Evolutionary conservation across 2,113 vertebrate species (phyloP), one percentile per base, ranked within the genome.

Genomic region (Oenanthe melanoleuca): DNA sequence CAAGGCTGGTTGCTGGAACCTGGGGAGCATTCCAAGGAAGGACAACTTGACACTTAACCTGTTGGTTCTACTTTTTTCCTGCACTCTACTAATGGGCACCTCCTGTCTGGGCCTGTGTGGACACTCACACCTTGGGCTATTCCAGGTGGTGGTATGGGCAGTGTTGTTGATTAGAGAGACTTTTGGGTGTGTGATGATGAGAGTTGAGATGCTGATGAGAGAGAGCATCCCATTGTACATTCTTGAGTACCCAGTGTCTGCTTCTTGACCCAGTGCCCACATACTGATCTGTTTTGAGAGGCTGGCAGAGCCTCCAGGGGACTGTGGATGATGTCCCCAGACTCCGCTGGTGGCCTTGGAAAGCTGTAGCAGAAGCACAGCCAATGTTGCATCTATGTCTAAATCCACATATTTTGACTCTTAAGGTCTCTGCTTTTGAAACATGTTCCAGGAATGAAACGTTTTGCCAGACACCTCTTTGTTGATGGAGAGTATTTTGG

Each of bases 341-440:
- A 45, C 52, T 37, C 0, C 0, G 28, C 65, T 83, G 52, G 14
- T 3, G 14, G 34, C 88, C 90, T 96, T 95, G 93, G 75, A 86
- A 78, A 91, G 52, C 52, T 71, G 1, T 5, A 78, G 52, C 4
- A 47, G 42, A 38, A 40, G 37, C 0, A 0, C 16, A 83, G 75
- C 26, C 72, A 49, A 53, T 96, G 95, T 95, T 96, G 25, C 93
- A 93, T 31, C 82, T 95, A 11, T 11, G 52, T 81, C 86, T 90
- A 23, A 80, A 86, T 50, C 60, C 42, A 16, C 47, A 9, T 95
- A 50, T 88, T 94, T 94, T 95, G 96, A 88, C 93, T 97, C 23
- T 18, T 38, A 63, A 64, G 69, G 21, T 59, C 38, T 66, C 44
- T 88, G 55, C 33, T 92, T 93, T 80, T 78, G 31, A 77, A 82